Conservation (phyloP, 2,797 vertebrate species). For the Rhinichthys osculus region DNA sequence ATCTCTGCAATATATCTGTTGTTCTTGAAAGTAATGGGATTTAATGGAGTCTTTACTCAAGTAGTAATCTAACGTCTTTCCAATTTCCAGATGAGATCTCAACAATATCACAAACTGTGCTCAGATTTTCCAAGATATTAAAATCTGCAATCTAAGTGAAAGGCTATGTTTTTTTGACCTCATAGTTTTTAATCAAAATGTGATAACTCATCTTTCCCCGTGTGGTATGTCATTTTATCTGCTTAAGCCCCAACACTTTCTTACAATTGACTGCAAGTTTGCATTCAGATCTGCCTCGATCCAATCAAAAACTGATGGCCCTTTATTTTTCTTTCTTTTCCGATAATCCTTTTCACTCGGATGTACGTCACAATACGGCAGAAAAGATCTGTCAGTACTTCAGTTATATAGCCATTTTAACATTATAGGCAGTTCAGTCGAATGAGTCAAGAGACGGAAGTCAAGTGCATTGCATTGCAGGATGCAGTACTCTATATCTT, state of each 20-base stretch:
- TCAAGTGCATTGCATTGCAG: background rate
- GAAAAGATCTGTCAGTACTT: background rate
- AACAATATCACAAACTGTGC: background rate
- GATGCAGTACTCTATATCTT: background rate
- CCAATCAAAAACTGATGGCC: background rate
- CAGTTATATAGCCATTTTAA: background rate
- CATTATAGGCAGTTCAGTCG: background rate
- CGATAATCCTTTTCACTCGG: background rate
- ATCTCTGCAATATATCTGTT: background rate
- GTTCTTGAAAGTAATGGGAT: background rate
- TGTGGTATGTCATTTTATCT: background rate
- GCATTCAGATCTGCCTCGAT: background rate
- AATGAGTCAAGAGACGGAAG: background rate
- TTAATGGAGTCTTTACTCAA: background rate
- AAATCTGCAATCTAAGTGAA: background rate
- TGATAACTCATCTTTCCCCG: background rate
- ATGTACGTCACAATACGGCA: background rate
- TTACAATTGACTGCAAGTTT: background rate
- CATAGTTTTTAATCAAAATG: background rate
- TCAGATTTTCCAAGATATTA: conserved; percentile 14
- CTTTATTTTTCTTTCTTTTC: background rate
- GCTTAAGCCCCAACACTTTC: background rate
- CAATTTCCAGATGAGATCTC: conserved; percentile 2
- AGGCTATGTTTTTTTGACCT: background rate
- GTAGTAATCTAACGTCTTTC: background rate